These are phyloP conservation scores for Tinea trinotella DNA, from an alignment of 2,888 invertebrate genomes.

Conservation along the genomic window DNA sequence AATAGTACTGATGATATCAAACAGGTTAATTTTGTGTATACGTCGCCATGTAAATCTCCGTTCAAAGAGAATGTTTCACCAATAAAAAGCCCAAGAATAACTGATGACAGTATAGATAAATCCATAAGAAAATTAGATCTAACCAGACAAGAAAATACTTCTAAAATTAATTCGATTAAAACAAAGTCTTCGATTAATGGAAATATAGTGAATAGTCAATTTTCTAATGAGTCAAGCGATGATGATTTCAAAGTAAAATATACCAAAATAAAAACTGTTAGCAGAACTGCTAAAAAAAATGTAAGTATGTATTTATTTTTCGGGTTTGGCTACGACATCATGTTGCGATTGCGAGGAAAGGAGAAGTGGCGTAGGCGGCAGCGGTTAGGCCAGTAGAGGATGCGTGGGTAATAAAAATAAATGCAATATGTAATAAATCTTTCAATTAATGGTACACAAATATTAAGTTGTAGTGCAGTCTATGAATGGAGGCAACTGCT, in stretches of 20 bases:
- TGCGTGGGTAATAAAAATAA: no score
- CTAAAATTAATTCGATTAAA: background rate
- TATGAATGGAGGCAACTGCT: no score
- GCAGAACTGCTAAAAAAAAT: no score
- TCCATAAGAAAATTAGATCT: background rate
- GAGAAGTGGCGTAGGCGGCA: no score
- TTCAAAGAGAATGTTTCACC: background rate
- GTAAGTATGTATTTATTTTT: no score
- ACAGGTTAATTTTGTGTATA: background rate
- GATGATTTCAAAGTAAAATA: conserved; percentile 40
- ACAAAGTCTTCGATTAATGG: no score
- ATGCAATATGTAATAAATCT: no score
- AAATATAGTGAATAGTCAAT: background rate
- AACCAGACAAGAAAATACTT: background rate
- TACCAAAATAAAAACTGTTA: background rate
- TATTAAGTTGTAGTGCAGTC: no score
- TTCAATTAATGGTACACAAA: no score
- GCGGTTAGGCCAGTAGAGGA: no score
- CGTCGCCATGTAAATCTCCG: background rate
- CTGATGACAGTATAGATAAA: conserved; percentile 22
- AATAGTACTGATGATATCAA: background rate
- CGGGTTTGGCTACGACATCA: no score
- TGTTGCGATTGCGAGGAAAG: no score
- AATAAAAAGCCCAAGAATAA: conserved; percentile 23
- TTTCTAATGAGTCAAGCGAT: conserved; percentile 44